These are phyloP conservation scores for Salvator merianae DNA, from an alignment of 2,113 vertebrate species.

Conservation along the genomic window DNA sequence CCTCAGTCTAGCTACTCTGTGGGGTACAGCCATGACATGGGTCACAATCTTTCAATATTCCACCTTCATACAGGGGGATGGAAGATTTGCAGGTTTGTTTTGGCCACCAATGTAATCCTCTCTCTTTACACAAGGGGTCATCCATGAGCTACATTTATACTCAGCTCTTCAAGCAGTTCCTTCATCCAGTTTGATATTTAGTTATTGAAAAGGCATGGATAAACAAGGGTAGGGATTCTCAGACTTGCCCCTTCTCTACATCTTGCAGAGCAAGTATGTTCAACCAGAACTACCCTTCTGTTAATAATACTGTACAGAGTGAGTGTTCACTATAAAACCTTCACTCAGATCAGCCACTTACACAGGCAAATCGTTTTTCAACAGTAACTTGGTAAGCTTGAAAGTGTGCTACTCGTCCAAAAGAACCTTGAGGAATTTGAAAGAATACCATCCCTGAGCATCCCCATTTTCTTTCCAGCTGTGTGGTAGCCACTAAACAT, in stretches of 20 bases:
- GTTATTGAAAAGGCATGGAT: neutral
- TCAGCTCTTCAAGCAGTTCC: neutral
- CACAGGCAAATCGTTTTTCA: too few species aligned
- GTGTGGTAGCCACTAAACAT: too few species aligned
- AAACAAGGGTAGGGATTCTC: neutral
- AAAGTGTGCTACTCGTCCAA: too few species aligned
- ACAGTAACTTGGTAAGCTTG: too few species aligned
- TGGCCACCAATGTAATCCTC: neutral
- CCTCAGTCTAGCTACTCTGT: too few species aligned
- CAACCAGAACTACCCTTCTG: neutral
- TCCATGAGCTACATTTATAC: neutral
- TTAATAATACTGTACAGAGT: neutral
- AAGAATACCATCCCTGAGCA: too few species aligned
- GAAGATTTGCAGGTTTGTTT: too few species aligned
- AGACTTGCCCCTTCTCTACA: neutral
- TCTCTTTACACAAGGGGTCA: constrained; percentile 22
- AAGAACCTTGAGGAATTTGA: too few species aligned
- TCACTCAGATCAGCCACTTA: neutral
- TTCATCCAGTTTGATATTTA: neutral
- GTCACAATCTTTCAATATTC: too few species aligned
- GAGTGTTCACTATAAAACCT: neutral
- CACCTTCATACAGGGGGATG: too few species aligned
- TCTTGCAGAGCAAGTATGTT: neutral
- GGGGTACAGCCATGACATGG: too few species aligned
- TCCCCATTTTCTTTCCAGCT: too few species aligned